Conservation (phyloP, 2,888 invertebrate species). For the Lochmaea crataegi region DNA sequence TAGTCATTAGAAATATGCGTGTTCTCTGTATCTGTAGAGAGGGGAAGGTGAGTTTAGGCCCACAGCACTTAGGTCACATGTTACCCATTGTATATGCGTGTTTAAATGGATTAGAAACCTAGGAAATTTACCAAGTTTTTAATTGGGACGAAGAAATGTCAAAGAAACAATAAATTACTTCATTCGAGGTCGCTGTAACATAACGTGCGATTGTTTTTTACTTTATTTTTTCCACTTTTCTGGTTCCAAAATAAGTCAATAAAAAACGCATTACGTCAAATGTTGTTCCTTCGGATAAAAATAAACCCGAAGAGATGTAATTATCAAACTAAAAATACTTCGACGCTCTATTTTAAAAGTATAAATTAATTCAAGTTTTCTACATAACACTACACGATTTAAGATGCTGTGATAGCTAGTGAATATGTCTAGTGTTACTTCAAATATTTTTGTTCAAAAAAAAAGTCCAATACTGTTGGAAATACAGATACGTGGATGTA, state of each 20-base stretch:
- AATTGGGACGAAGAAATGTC: too few species aligned
- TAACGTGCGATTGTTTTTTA: neutral
- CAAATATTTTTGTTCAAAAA: too few species aligned
- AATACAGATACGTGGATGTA: too few species aligned
- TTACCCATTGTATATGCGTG: too few species aligned
- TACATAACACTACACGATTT: neutral
- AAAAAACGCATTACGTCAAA: neutral
- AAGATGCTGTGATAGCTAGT: neutral
- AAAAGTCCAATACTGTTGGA: too few species aligned
- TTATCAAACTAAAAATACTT: neutral
- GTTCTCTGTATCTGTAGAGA: too few species aligned
- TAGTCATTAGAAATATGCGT: too few species aligned
- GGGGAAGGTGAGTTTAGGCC: too few species aligned
- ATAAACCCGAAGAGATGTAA: conserved; percentile 1
- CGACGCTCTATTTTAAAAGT: neutral
- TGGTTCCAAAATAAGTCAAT: neutral
- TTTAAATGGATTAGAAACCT: too few species aligned
- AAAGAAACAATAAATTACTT: too few species aligned
- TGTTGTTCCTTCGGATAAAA: conserved; percentile 4
- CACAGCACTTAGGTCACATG: too few species aligned
- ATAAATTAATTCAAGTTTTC: neutral
- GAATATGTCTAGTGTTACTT: neutral
- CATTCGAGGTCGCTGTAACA: neutral
- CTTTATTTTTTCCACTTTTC: conserved; percentile 1
- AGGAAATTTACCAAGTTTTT: too few species aligned